phyloP scores from a whole-genome alignment of 2,888 invertebrate species.

The Erebia aethiops region DNA sequence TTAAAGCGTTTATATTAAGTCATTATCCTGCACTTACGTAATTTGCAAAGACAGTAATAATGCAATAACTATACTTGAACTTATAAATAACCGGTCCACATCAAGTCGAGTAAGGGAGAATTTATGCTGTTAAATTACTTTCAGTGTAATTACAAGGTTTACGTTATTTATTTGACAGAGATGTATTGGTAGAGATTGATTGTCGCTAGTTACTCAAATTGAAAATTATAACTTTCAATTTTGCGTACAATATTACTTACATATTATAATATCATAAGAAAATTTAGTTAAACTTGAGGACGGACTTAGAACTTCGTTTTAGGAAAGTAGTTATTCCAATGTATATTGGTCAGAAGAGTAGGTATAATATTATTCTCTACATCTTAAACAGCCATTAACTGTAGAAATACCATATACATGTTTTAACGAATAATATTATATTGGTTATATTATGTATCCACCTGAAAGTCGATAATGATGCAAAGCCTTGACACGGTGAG shows the following conservation, averaged over 20 bases:
- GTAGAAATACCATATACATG: too few relatives aligned
- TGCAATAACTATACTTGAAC: slow-evolving; percentile 26
- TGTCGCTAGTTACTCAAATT: slow-evolving; percentile 1
- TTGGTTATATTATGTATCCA: not conserved
- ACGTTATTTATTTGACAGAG: slow-evolving; percentile 31
- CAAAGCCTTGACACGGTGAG: not conserved
- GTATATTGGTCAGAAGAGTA: too few relatives aligned
- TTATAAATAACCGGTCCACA: slow-evolving; percentile 32
- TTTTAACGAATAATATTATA: too few relatives aligned
- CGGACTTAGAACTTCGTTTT: too few relatives aligned
- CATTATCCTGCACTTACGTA: slow-evolving; percentile 13
- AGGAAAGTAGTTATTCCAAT: too few relatives aligned
- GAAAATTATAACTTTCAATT: not conserved
- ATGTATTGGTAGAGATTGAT: slow-evolving; percentile 4
- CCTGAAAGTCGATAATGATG: too few relatives aligned
- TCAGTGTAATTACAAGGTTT: slow-evolving; percentile 25
- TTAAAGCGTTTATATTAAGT: slow-evolving; percentile 3
- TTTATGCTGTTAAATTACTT: slow-evolving; percentile 28
- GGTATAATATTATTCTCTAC: too few relatives aligned
- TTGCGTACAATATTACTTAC: not conserved
- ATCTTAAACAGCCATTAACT: too few relatives aligned
- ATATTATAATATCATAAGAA: too few relatives aligned
- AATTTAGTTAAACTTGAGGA: too few relatives aligned
- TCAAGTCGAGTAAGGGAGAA: slow-evolving; percentile 25
- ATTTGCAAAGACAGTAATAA: slow-evolving; percentile 21